A percentile compares a stretch with the other conserved stretches of the same genome.
phyloP scores from a whole-genome alignment of 2,797 vertebrate genomes.

The Natrix natrix region DNA sequence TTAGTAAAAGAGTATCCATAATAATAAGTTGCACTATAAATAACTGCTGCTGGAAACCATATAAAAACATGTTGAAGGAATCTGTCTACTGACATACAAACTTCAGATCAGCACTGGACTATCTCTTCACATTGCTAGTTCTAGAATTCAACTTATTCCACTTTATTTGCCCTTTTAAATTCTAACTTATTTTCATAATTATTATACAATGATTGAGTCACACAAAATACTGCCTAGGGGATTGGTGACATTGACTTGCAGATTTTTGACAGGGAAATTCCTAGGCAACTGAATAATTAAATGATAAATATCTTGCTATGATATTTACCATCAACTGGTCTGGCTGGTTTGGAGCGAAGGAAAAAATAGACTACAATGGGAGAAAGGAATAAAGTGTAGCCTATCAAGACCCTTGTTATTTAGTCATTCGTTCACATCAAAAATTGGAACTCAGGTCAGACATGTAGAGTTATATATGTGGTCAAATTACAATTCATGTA shows the following conservation, averaged over 20 bases:
- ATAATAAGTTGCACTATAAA: background rate
- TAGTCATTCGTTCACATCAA: conserved; percentile 75
- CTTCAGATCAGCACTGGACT: background rate
- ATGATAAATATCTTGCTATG: background rate
- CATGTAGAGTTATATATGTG: conserved; percentile 76
- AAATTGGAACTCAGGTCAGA: conserved; percentile 72
- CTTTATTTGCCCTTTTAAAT: background rate
- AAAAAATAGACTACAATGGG: conserved; percentile 30
- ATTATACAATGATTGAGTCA: background rate
- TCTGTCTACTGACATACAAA: background rate
- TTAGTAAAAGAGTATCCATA: background rate
- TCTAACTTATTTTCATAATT: conserved; percentile 65
- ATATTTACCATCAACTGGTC: background rate
- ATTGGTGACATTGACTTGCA: background rate
- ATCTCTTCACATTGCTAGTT: background rate
- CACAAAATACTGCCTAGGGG: background rate
- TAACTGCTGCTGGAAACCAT: background rate
- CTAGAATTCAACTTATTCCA: background rate
- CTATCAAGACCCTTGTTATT: conserved; percentile 76
- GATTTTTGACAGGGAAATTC: background rate
- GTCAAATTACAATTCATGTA: conserved; percentile 73
- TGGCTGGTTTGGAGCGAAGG: background rate
- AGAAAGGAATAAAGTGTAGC: conserved; percentile 54
- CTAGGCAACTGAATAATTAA: background rate
- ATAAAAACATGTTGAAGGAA: background rate